A percentile compares a stretch with the other conserved stretches of the same genome.
Conservation (phyloP, 1,140 invertebrate genomes). For the Ganaspis sp. region DNA sequence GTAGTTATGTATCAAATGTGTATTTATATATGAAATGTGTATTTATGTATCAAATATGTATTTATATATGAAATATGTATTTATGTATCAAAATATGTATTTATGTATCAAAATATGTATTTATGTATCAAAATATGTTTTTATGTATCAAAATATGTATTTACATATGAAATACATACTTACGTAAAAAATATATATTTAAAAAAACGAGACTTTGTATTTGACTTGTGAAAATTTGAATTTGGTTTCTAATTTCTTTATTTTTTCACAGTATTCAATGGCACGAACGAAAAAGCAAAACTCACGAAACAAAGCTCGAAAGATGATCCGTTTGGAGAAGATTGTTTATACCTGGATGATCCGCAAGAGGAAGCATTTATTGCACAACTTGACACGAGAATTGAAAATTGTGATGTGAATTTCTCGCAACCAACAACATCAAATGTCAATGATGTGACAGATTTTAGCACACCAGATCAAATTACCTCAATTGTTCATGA, state of each 20-base stretch:
- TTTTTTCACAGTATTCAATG: constrained; percentile 13
- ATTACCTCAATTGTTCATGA: not conserved
- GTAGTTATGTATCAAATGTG: too few species aligned
- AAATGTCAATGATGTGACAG: not conserved
- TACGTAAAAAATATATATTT: too few species aligned
- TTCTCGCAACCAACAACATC: not conserved
- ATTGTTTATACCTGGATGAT: constrained; percentile 1
- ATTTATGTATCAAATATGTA: too few species aligned
- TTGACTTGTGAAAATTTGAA: not conserved
- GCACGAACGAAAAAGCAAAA: not conserved
- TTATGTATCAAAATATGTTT: too few species aligned
- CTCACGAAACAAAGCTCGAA: not conserved
- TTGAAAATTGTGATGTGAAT: not conserved
- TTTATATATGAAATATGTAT: too few species aligned
- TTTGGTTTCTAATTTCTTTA: not conserved
- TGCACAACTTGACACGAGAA: not conserved
- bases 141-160: too few species aligned
- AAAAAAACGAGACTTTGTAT: not conserved
- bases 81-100: too few species aligned
- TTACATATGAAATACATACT: too few species aligned
- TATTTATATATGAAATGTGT: too few species aligned
- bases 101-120: too few species aligned
- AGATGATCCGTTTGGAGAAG: not conserved
- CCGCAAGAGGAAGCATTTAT: constrained; percentile 10
- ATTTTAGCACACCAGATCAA: not conserved